phyloP scores from a whole-genome alignment of 2,113 vertebrate species.

The Callorhinus ursinus region DNA sequence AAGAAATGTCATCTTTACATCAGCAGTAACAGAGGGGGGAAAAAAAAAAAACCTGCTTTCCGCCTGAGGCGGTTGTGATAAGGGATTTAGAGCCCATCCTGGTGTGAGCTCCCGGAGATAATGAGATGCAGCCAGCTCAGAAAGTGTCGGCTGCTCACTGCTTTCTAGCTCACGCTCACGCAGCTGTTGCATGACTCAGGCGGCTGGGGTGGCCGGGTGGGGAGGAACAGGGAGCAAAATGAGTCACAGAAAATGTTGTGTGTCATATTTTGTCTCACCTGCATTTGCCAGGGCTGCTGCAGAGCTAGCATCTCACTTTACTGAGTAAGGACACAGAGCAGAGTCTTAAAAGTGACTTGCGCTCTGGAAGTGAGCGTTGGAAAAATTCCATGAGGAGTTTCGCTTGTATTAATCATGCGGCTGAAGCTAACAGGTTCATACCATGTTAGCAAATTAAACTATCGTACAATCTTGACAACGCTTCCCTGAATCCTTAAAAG shows the following conservation, averaged over 20 bases:
- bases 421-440: neutral
- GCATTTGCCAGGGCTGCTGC: constrained; percentile 23
- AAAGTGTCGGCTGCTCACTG: constrained; percentile 37
- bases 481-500: constrained; percentile 46
- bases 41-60: constrained; percentile 60
- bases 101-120: constrained; percentile 62
- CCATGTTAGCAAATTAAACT: constrained; percentile 17
- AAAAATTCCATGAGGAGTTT: neutral
- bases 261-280: constrained; percentile 50
- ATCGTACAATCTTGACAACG: neutral
- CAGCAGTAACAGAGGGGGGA: neutral
- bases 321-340: neutral
- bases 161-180: constrained; percentile 44
- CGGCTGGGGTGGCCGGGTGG: neutral
- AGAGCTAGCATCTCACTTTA: neutral
- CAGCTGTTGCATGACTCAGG: constrained; percentile 58
- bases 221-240: constrained; percentile 17
- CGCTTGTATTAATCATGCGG: neutral
- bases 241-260: constrained; percentile 42
- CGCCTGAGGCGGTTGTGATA: constrained; percentile 78
- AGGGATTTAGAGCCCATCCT: constrained; percentile 75
- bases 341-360: neutral
- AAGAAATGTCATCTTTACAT: constrained; percentile 82
- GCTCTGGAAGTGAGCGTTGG: neutral
- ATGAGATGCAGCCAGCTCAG: neutral